Evolutionary conservation across 2,888 invertebrate species (phyloP), one percentile per base, ranked within the genome.

Genomic region (Agriopis marginaria): DNA sequence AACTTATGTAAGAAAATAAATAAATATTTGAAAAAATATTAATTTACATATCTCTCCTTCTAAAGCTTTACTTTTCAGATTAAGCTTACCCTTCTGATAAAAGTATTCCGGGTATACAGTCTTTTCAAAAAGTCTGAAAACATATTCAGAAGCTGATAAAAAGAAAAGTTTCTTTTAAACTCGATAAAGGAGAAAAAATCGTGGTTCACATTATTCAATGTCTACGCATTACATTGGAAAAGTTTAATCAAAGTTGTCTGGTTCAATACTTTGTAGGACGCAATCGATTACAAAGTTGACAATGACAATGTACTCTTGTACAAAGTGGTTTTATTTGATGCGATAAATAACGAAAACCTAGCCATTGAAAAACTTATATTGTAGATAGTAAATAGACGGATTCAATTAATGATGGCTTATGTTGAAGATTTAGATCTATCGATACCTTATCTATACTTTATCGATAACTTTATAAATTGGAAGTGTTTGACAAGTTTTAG

Each of bases 151-250:
- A 44, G 44, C 56, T 49, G 62, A 67, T 58, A 55, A 45, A 58
- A 68, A 49, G 49, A 66, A 66, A 68, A 69, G 61, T 69, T 69
- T 65, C 59, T 74, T 70, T 66, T 53, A 50, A 69, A 75, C 65
- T 63, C 66, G 63, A 68, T 63, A 63, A 53, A 63, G 40, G 23
- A 45, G 62, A 71, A 62, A 64, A 71, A 67, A 70, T 45, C 56
- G 55, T 62, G 67, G 63, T 67, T 67, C 59, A 42, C 62, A 65
- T 67, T 62, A 71, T 70, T 70, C 69, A 72, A 70, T 66, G 65
- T 74, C 65, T 65, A 58, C 59, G 62, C 51, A 66, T 60, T 66
- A 67, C 51, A 60, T 66, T 42, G 65, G 40, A 50, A 55, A 66
- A 71, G 68, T 68, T 71, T 66, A 39, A 53, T 66, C 50, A 59